Evolutionary conservation across 1,140 invertebrate genomes (phyloP).

Genomic region (Pseudobourletiella spinata): DNA sequence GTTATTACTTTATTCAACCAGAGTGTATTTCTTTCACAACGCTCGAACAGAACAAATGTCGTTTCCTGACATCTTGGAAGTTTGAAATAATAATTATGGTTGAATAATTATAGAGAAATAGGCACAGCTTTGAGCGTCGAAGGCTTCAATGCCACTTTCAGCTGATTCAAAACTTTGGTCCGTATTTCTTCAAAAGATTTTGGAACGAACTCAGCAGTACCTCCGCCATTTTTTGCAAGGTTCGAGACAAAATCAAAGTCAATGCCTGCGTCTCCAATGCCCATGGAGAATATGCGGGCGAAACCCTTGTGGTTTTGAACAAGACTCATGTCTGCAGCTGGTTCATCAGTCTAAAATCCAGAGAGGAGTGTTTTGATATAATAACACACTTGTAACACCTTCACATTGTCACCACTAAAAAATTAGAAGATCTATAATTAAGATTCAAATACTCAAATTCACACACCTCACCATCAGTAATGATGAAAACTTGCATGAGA

Average conservation of each 20-base stretch:
- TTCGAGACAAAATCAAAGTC: constrained; percentile 39
- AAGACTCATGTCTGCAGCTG: constrained; percentile 34
- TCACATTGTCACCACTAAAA: too few species aligned
- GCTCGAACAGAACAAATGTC: too few species aligned
- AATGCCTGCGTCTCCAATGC: constrained; percentile 40
- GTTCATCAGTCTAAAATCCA: background rate
- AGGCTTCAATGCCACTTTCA: constrained; percentile 40
- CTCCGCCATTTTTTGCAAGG: constrained; percentile 39
- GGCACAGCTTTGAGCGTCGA: constrained; percentile 15
- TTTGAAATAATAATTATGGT: too few species aligned
- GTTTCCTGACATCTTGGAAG: too few species aligned
- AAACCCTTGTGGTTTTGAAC: constrained; percentile 35
- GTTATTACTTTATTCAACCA: too few species aligned
- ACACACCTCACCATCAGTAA: constrained; percentile 41
- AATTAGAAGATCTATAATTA: background rate
- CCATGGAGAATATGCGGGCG: constrained; percentile 40
- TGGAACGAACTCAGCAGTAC: constrained; percentile 39
- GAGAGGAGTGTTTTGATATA: constrained; percentile 1
- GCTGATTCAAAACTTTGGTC: constrained; percentile 37
- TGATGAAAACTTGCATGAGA: constrained; percentile 38
- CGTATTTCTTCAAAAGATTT: constrained; percentile 38
- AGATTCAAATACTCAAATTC: too few species aligned
- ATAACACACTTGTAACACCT: background rate
- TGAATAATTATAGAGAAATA: too few species aligned
- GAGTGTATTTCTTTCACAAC: too few species aligned